phyloP scores from a whole-genome alignment of 2,888 invertebrate species.

The Lycia hirtaria region DNA sequence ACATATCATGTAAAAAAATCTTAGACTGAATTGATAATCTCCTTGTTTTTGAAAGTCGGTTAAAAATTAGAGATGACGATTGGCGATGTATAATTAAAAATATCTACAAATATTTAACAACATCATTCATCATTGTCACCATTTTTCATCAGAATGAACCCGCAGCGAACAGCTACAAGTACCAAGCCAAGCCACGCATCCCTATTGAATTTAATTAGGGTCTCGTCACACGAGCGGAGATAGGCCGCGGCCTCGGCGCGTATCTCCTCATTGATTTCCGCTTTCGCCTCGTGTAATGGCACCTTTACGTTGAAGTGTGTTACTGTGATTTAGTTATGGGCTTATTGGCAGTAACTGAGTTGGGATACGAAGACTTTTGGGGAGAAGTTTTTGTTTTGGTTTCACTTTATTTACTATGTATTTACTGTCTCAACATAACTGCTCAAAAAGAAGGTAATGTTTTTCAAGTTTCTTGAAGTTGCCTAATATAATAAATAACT shows the following conservation, averaged over 20 bases:
- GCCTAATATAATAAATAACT: too few species aligned
- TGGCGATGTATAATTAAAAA: too few species aligned
- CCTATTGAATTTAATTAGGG: constrained; percentile 62
- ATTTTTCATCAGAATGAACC: background rate
- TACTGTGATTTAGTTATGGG: constrained; percentile 19
- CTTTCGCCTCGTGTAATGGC: constrained; percentile 32
- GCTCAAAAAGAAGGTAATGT: too few species aligned
- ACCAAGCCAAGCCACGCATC: constrained; percentile 40
- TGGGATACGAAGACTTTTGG: background rate
- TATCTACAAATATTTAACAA: too few species aligned
- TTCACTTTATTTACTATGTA: too few species aligned
- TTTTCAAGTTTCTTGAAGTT: too few species aligned
- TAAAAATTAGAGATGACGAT: too few species aligned
- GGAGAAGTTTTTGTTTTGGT: background rate
- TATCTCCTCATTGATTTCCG: constrained; percentile 51
- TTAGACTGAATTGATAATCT: too few species aligned
- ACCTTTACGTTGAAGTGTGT: constrained; percentile 26
- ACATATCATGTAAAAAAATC: too few species aligned
- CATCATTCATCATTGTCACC: too few species aligned
- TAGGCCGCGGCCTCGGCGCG: constrained; percentile 39
- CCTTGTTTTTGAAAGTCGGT: too few species aligned
- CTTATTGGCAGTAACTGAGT: constrained; percentile 9
- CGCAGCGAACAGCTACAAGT: constrained; percentile 20
- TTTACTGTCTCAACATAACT: too few species aligned
- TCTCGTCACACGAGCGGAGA: constrained; percentile 47